Evolutionary conservation across 1,140 invertebrate species (phyloP).

Genomic region (Drosophila virilis): DNA sequence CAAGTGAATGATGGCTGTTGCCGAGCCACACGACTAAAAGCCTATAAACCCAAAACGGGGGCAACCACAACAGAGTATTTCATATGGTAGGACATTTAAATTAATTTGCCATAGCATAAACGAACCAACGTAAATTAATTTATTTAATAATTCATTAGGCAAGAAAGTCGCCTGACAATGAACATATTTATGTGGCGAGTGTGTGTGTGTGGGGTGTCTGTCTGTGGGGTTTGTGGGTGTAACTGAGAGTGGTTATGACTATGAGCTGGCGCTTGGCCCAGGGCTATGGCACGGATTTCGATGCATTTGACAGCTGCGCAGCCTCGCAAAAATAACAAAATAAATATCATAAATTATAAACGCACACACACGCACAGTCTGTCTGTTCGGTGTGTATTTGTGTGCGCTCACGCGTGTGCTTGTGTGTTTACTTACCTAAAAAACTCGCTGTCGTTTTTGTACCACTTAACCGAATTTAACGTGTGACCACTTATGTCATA

Average conservation of each 20-base stretch:
- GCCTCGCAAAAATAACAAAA: conserved; percentile 55
- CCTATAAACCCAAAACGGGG: conserved; percentile 18
- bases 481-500: conserved; percentile 87
- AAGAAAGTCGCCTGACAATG: conserved; percentile 72
- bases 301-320: conserved; percentile 72
- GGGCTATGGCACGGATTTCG: conserved; percentile 59
- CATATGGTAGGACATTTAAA: conserved; percentile 70
- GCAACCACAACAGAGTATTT: conserved; percentile 37
- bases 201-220: not conserved
- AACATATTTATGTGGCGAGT: conserved; percentile 67
- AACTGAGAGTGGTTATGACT: conserved; percentile 17
- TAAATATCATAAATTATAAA: conserved; percentile 77
- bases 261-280: conserved; percentile 2
- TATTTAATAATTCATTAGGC: conserved; percentile 82
- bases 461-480: conserved; percentile 92
- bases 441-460: conserved; percentile 90
- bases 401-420: not conserved
- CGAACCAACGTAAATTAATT: conserved; percentile 74
- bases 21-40: conserved; percentile 19
- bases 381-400: not conserved
- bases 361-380: conserved; percentile 29
- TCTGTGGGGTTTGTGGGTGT: conserved; percentile 3
- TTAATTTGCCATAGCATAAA: conserved; percentile 71
- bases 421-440: conserved; percentile 86
- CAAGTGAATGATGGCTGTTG: conserved; percentile 35